Evolutionary conservation across 2,797 vertebrate species (phyloP), one percentile per base, ranked within the genome.

Genomic region (Neopelma chrysocephalum): DNA sequence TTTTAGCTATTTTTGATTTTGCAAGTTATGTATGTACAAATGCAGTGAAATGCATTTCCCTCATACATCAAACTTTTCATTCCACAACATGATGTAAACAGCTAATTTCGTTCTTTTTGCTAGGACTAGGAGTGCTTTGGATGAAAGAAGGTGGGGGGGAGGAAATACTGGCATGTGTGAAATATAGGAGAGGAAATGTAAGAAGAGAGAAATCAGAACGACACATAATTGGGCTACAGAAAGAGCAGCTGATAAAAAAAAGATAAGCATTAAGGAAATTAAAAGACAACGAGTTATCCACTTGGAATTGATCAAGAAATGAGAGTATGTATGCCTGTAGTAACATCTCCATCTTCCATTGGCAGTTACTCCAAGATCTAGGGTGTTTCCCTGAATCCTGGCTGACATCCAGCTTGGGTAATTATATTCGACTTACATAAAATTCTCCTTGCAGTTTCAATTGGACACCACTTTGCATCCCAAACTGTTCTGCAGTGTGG

Each of bases 401-500:
- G 96, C 94, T 93, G 77, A 48, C 86, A 86, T 96, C 91, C 97
- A 97, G 95, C 88, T 91, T 96, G 80, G 65, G 78, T 96, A 96
- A 97, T 97, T 96, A 96, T 83, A 84, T 91, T 93, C 88, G 92
- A 89, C 94, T 93, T 94, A 94, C 75, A 94, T 73, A 92, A 96
- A 95, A 94, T 96, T 94, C 86, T 89, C 77, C 80, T 94, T 93
- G 73, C 72, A 89, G 80, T 94, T 97, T 97, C 86, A 94, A 9
- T 92, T 81, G 96, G 92, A 94, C 91, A 92, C 82, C 71, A 58
- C 90, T 94, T 94, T 79, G 73, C 58, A 87, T 90, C 95, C 93
- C 88, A 91, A 66, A 88, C 48, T 79, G 87, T 89, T 93, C 50
- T 87, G 54, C 34, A 82, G 80, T 36, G 83, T 90, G 76, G 87